A percentile compares a stretch with the other conserved stretches of the same genome.
phyloP scores from a whole-genome alignment of 2,797 vertebrate genomes.

The Notamacropus eugenii region DNA sequence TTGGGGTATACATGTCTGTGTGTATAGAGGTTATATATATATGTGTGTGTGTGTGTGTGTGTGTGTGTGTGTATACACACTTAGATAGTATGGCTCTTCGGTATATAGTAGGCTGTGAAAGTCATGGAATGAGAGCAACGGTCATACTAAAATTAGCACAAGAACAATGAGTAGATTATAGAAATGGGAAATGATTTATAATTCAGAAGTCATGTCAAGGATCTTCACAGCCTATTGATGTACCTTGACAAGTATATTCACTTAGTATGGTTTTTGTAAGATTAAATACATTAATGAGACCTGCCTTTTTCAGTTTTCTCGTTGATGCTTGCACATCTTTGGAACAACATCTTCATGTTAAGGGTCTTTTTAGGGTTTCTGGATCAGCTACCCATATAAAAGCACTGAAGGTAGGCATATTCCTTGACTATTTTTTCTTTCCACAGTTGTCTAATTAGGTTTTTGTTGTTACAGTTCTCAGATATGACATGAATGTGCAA shows the following conservation, averaged over 20 bases:
- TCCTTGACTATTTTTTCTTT: conserved; percentile 51
- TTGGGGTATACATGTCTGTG: not conserved
- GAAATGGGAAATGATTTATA: not conserved
- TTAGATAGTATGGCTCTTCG: not conserved
- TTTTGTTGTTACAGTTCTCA: conserved; percentile 52
- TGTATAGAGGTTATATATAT: not conserved
- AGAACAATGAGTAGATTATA: not conserved
- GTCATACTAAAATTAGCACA: not conserved
- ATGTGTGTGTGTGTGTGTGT: no score
- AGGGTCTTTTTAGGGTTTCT: no score
- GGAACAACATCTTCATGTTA: no score
- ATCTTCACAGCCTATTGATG: not conserved
- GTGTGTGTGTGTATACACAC: not conserved
- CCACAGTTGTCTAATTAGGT: conserved; percentile 23
- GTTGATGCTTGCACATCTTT: no score
- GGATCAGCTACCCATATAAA: conserved; percentile 95
- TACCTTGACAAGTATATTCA: not conserved
- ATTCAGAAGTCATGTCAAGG: not conserved
- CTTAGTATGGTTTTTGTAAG: no score
- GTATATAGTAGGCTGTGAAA: not conserved
- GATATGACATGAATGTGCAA: not conserved
- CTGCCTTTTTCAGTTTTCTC: no score
- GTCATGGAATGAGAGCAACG: not conserved
- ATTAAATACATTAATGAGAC: no score
- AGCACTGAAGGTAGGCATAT: conserved; percentile 90